Evolutionary conservation across 2,888 invertebrate genomes (phyloP).

Genomic region (Entomobrya proxima): DNA sequence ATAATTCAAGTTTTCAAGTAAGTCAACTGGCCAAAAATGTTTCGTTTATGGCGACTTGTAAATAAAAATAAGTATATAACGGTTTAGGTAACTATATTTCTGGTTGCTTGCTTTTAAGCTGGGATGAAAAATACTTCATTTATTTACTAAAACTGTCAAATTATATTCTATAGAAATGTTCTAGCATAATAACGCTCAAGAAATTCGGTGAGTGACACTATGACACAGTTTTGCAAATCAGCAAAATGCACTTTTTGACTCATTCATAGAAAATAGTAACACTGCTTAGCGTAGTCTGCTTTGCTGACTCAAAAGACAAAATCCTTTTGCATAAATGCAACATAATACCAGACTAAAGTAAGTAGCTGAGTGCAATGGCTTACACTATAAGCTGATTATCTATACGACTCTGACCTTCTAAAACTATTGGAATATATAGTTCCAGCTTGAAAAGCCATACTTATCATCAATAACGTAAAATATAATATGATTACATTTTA

Average conservation of each 20-base stretch:
- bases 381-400: slow-evolving; percentile 63
- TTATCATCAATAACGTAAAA: slow-evolving; percentile 6
- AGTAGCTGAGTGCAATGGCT: slow-evolving; percentile 60
- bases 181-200: background rate
- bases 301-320: slow-evolving; percentile 53
- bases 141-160: no score
- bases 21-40: background rate
- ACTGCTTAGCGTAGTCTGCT: background rate
- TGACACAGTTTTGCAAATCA: background rate
- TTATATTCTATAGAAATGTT: no score
- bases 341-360: slow-evolving; percentile 47
- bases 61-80: no score
- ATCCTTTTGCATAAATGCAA: slow-evolving; percentile 63
- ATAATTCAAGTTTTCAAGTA: no score
- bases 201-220: background rate
- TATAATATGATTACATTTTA: background rate
- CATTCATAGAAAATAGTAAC: background rate
- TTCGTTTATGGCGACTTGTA: background rate
- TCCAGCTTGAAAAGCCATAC: background rate
- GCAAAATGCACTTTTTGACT: background rate
- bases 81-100: no score
- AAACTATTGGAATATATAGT: slow-evolving; percentile 41
- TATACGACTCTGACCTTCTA: slow-evolving; percentile 61
- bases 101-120: no score
- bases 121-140: no score